Conservation (phyloP, 1,140 invertebrate species). For the Hydropsyche tenuis region DNA sequence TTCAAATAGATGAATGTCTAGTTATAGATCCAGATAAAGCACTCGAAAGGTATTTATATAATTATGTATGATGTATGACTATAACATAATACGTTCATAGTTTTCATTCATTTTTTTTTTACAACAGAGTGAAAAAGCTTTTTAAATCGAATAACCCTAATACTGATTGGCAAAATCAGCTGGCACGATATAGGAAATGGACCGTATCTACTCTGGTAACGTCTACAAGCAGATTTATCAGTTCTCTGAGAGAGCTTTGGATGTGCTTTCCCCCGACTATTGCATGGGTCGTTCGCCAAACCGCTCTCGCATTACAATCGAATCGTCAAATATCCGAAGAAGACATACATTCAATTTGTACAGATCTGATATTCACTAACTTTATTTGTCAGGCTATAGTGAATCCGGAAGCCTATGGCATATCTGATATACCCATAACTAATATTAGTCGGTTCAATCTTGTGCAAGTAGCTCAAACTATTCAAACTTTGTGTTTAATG, state of each 20-base stretch:
- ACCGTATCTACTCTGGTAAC: conserved; percentile 82
- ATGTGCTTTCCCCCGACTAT: conserved; percentile 90
- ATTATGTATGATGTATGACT: neutral
- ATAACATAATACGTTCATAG: neutral
- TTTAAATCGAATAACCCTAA: conserved; percentile 70
- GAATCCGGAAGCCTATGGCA: conserved; percentile 95
- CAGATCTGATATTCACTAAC: conserved; percentile 90
- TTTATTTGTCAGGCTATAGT: conserved; percentile 97
- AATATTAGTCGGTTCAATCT: conserved; percentile 91
- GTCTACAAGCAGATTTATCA: conserved; percentile 83
- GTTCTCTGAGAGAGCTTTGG: conserved; percentile 85
- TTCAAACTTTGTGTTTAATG: conserved; percentile 88
- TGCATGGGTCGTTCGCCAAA: conserved; percentile 78
- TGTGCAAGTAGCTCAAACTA: conserved; percentile 88
- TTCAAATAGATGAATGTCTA: conserved; percentile 92
- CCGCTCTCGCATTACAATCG: conserved; percentile 68
- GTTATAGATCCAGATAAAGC: conserved; percentile 92
- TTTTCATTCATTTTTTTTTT: conserved; percentile 42
- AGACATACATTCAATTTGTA: conserved; percentile 82
- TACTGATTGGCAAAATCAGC: conserved; percentile 71
- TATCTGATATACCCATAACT: conserved; percentile 92
- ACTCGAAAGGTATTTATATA: conserved; percentile 60
- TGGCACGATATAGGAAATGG: conserved; percentile 78
- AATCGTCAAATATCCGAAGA: conserved; percentile 61
- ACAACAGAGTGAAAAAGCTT: conserved; percentile 74